These are phyloP conservation scores for Allacma fusca DNA, from an alignment of 2,888 invertebrate genomes.

Conservation along the genomic window DNA sequence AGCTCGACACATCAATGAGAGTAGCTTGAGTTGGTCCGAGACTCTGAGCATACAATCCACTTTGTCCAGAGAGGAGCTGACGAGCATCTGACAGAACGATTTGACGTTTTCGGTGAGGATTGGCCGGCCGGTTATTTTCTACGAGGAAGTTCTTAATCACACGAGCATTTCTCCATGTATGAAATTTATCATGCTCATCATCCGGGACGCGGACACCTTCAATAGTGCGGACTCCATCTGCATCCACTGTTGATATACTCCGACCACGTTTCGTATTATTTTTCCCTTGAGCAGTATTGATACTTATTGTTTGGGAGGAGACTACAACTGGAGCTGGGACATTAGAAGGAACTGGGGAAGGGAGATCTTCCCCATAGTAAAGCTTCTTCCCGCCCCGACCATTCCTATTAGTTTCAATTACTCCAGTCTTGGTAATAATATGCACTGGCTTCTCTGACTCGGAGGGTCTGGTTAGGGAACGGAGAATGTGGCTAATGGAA, in stretches of 20 bases:
- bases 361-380: constrained; percentile 25
- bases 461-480: neutral
- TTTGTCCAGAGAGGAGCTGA: constrained; percentile 48
- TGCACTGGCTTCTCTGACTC: constrained; percentile 9
- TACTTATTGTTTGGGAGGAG: constrained; percentile 55
- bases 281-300: constrained; percentile 32
- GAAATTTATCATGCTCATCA: constrained; percentile 78
- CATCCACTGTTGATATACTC: constrained; percentile 46
- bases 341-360: neutral
- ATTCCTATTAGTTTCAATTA: constrained; percentile 16
- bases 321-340: constrained; percentile 42
- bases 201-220: constrained; percentile 85
- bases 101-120: constrained; percentile 59
- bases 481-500: constrained; percentile 33
- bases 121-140: constrained; percentile 72
- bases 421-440: constrained; percentile 35
- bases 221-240: constrained; percentile 76
- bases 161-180: constrained; percentile 86
- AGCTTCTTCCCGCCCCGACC: constrained; percentile 19
- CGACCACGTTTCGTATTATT: constrained; percentile 53
- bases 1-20: constrained; percentile 40
- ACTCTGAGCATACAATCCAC: neutral
- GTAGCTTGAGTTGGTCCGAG: constrained; percentile 17
- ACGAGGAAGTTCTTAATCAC: constrained; percentile 84
- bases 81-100: constrained; percentile 55